Base-by-base conservation (phyloP, 1,140 invertebrate species). In the Hesperophylax magnus region DNA sequence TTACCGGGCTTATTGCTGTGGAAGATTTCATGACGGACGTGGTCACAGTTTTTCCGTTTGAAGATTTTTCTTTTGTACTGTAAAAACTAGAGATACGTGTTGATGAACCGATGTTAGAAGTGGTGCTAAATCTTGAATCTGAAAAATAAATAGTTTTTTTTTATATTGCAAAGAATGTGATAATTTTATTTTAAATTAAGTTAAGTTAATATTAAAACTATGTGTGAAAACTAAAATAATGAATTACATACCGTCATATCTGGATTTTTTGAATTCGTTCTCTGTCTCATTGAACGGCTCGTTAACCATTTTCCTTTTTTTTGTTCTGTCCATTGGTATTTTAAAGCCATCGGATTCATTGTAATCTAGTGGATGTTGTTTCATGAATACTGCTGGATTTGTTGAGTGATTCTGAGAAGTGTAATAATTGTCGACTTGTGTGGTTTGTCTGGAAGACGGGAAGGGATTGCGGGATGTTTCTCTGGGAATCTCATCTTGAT, bases 91-190 rank as follows among this genome's bases (percentile, higher is more conserved):
- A 61, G 1, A 67, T 67, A 5, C 39, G 24, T n/a, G 34, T 52
- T 14, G 67, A 71, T 8, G 67, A 71, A 24, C 18, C 34, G n/a
- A 71, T 20, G 9, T 47, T 52, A 22, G 67, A 52, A 20, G 18
- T 9, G 8, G 39, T 71, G 67, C 67, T 71, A 20, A 71, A 52
- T 52, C 20, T 71, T 14, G 67, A 71, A 39, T 71, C 67, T 71
- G 18, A 71, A 71, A 71, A 22, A 14, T 8, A 22, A 47, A 63
- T 63, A 63, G 4, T 11, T 31, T 24, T 14, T 24, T 65, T 65
- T 27, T 11, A 31, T 65, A 31, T 27, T 15, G 3, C 0, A 67
- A 65, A 11, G 14, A 20, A 24, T 5, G 18, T 61, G 2, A 31
- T 14, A 65, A 34, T 14, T 18, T 61, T 18, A 61, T 18, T 18